Conservation (phyloP, 2,888 invertebrate species). For the Allygus modestus region DNA sequence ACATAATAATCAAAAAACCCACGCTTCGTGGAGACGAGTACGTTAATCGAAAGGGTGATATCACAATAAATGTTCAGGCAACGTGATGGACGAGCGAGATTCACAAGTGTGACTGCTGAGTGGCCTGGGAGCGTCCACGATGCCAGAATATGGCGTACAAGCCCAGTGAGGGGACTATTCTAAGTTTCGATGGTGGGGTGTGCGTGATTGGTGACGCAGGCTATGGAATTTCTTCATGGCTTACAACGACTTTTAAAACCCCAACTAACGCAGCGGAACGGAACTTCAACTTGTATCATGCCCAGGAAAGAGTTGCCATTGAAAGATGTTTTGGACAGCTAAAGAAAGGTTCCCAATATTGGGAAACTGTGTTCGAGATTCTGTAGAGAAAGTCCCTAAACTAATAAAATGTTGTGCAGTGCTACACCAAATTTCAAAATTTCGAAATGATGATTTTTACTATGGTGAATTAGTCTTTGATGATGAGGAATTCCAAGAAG, state of each 20-base stretch:
- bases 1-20: constrained; percentile 21
- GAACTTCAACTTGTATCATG: not conserved
- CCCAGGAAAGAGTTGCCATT: constrained; percentile 37
- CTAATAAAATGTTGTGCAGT: constrained; percentile 47
- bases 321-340: constrained; percentile 54
- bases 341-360: constrained; percentile 38
- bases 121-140: constrained; percentile 34
- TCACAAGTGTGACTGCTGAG: constrained; percentile 30
- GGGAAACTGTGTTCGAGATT: not conserved
- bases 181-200: not conserved
- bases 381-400: not conserved
- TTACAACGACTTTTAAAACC: constrained; percentile 7
- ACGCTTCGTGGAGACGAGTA: not conserved
- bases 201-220: constrained; percentile 20
- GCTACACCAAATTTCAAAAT: constrained; percentile 35
- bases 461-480: not conserved
- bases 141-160: constrained; percentile 8
- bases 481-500: not conserved
- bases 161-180: not conserved
- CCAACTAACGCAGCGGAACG: not conserved
- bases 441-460: constrained; percentile 11
- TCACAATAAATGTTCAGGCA: constrained; percentile 25
- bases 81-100: constrained; percentile 2
- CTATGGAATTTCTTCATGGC: constrained; percentile 21
- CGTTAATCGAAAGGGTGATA: constrained; percentile 1